Conservation (phyloP, 2,888 invertebrate species). For the Microctonus hyperodae region DNA sequence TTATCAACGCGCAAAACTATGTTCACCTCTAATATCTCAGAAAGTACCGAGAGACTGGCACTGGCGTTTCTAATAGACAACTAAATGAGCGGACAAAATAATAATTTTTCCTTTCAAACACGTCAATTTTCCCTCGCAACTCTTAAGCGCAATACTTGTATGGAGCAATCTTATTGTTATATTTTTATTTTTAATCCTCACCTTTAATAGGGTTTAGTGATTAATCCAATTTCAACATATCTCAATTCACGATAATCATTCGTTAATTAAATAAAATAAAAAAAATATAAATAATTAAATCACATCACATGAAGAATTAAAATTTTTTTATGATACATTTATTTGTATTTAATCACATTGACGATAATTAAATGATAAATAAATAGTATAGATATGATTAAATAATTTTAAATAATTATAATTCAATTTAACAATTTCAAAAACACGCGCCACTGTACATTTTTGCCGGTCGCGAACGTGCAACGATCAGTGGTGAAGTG, state of each 20-base stretch:
- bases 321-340: background rate
- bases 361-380: background rate
- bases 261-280: constrained; percentile 17
- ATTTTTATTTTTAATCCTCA: constrained; percentile 29
- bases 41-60: background rate
- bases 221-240: constrained; percentile 50
- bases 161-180: background rate
- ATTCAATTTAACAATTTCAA: background rate
- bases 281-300: constrained; percentile 30
- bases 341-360: constrained; percentile 9
- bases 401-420: too few species aligned
- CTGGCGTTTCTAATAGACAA: constrained; percentile 25
- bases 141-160: background rate
- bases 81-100: background rate
- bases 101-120: constrained; percentile 11
- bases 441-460: constrained; percentile 27
- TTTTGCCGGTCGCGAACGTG: constrained; percentile 37
- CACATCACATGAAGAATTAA: constrained; percentile 34
- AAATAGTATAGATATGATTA: too few species aligned
- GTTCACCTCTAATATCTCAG: background rate
- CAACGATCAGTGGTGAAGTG: constrained; percentile 50
- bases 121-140: background rate
- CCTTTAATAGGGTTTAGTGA: constrained; percentile 38
- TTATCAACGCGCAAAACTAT: background rate
- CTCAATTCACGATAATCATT: constrained; percentile 35